These are phyloP conservation scores for Petrophora chlorosata DNA, from an alignment of 2,888 invertebrate genomes.

Conservation along the genomic window DNA sequence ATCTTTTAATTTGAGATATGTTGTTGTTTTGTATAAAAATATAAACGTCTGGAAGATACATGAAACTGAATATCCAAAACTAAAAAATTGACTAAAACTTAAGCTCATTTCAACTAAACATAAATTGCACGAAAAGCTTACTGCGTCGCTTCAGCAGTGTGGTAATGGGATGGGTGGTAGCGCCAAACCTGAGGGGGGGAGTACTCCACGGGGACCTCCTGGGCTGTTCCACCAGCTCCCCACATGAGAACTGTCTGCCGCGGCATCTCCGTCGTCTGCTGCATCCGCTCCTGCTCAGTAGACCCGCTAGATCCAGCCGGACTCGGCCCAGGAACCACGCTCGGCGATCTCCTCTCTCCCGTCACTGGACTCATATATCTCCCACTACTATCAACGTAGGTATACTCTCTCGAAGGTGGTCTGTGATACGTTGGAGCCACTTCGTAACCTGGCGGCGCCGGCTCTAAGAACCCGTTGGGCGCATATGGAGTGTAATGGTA, in stretches of 20 bases:
- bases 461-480: slow-evolving; percentile 93
- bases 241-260: slow-evolving; percentile 97
- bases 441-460: slow-evolving; percentile 83
- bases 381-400: slow-evolving; percentile 83
- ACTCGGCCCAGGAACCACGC: slow-evolving; percentile 79
- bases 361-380: slow-evolving; percentile 85
- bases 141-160: slow-evolving; percentile 81
- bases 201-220: slow-evolving; percentile 75
- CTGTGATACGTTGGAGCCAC: slow-evolving; percentile 86
- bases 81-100: slow-evolving; percentile 15
- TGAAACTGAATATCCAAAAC: not conserved
- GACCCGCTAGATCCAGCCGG: slow-evolving; percentile 76
- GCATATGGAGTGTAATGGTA: slow-evolving; percentile 90
- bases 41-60: too few species aligned
- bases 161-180: slow-evolving; percentile 77
- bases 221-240: slow-evolving; percentile 86
- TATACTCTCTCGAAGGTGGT: slow-evolving; percentile 82
- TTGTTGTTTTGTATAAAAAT: too few species aligned
- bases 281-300: slow-evolving; percentile 70
- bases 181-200: slow-evolving; percentile 82
- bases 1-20: too few species aligned
- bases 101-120: slow-evolving; percentile 29
- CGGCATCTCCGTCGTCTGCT: slow-evolving; percentile 84
- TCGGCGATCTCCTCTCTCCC: slow-evolving; percentile 86
- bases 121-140: slow-evolving; percentile 62